Evolutionary conservation across 2,888 invertebrate genomes (phyloP).

Genomic region (Xylophagus ater): DNA sequence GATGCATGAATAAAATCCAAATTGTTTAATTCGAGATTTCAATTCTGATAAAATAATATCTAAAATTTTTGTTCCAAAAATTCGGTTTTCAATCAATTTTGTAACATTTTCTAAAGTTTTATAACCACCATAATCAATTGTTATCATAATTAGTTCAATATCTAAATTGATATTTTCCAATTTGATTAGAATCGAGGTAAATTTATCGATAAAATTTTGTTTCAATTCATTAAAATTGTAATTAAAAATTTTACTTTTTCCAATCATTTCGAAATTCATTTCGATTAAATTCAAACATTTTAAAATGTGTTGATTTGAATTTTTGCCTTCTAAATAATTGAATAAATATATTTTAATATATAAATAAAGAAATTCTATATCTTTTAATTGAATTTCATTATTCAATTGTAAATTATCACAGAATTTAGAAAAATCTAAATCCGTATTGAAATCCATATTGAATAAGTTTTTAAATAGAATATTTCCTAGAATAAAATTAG

Average conservation of each 20-base stretch:
- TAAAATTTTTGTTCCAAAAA: not conserved
- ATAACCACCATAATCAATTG: conserved; percentile 2
- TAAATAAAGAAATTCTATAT: not conserved
- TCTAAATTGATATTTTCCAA: not conserved
- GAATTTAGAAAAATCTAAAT: too few relatives aligned
- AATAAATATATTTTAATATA: not conserved
- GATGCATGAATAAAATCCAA: not conserved
- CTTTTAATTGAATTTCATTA: too few relatives aligned
- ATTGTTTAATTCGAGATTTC: not conserved
- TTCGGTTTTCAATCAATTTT: not conserved
- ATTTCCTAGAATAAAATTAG: too few relatives aligned
- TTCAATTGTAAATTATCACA: too few relatives aligned
- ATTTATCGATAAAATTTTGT: conserved; percentile 6
- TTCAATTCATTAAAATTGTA: not conserved
- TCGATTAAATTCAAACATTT: not conserved
- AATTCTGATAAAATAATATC: conserved; percentile 2
- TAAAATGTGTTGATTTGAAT: not conserved
- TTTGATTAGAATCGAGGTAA: not conserved
- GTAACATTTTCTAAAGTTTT: not conserved
- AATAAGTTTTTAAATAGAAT: too few relatives aligned
- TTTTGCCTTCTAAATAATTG: not conserved
- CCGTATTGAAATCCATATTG: too few relatives aligned
- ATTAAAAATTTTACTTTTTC: not conserved
- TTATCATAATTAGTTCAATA: not conserved
- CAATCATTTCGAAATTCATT: not conserved